Conservation (phyloP, 2,113 vertebrate genomes). For the Lutjanus erythropterus region DNA sequence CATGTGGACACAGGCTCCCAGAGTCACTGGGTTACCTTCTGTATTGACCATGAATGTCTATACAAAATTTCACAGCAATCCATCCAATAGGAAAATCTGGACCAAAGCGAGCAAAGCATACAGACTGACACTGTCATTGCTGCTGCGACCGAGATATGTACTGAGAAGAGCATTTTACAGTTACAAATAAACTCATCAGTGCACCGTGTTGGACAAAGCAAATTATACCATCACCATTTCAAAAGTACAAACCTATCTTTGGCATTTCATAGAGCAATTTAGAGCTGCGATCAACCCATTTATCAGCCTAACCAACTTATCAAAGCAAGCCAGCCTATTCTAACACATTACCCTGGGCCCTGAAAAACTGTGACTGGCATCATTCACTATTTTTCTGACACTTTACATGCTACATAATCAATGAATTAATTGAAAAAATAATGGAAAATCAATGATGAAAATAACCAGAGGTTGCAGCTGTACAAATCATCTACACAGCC, state of each 20-base stretch:
- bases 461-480: neutral
- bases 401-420: neutral
- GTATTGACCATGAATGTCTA: neutral
- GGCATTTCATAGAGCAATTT: neutral
- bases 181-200: neutral
- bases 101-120: neutral
- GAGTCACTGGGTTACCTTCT: neutral
- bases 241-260: neutral
- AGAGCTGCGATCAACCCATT: neutral
- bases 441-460: constrained; percentile 9
- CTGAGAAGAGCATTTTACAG: too few relatives aligned
- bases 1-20: too few relatives aligned
- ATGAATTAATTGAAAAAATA: constrained; percentile 5
- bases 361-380: neutral
- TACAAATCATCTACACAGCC: constrained; percentile 6
- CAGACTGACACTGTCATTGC: too few relatives aligned
- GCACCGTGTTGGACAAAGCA: neutral
- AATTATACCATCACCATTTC: neutral
- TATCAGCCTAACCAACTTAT: neutral
- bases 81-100: neutral
- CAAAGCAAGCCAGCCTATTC: neutral
- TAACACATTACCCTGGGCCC: neutral
- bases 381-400: neutral
- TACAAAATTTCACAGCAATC: neutral
- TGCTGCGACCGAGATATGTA: too few relatives aligned